Base-by-base conservation (phyloP, 2,797 vertebrate genomes). In the Enteromius trimaculatus region DNA sequence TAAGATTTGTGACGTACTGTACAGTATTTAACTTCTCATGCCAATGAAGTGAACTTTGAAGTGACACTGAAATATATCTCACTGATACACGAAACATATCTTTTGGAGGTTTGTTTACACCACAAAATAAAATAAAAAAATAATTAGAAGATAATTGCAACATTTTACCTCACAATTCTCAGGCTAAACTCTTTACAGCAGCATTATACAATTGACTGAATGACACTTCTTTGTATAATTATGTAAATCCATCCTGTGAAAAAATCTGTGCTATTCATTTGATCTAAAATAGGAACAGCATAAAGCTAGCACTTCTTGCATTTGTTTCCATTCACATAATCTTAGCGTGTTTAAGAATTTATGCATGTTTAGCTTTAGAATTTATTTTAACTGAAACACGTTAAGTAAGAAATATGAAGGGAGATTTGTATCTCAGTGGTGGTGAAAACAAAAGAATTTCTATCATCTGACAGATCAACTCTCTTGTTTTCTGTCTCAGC, bases 401-500 rank as follows among this genome's bases (percentile, higher is more conserved):
- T 29, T 8, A 21, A 72, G 4, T 5, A 21, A 34, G 17, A 53
- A 11, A 51, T 51, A 11, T 21, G 16, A 51, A 13, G 16, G 26
- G 11, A 53, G 26, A 72, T 21, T 4, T 53, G 49, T 1, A 51
- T 14, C 29, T 55, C 7, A 37, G 17, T n/a, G 13, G 10, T 16
- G 71, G 19, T 51, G 10, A 34, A 55, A 34, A 19, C 19, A 17
- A 1, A 53, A 17, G 19, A 7, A 37, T 66, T 16, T 3, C 7
- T 29, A 37, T n/a, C 62, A 65, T 51, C 44, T 80, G 34, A 80
- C 79, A 49, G 51, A 17, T 92, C 23, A 16, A 31, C 14, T 75
- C 17, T 79, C 29, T 71, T 60, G 17, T 23, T 86, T 17, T 84
- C 90, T 92, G 76, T 90, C 76, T 74, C 92, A 98, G 86, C 92